phyloP scores from a whole-genome alignment of 2,113 vertebrate genomes.

The Cephalophus harveyi region DNA sequence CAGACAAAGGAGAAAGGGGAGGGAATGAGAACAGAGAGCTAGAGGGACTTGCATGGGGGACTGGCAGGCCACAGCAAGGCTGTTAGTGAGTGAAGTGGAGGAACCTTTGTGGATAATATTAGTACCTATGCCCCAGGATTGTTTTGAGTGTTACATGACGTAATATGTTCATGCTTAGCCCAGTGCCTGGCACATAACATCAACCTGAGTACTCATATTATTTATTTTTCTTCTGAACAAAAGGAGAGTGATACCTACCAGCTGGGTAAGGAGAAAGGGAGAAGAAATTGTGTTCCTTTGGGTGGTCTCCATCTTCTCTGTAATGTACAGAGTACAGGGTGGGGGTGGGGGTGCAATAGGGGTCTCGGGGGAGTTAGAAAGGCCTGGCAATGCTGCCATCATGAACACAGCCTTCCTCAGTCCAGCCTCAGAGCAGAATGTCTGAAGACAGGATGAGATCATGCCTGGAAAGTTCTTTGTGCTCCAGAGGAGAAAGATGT shows the following conservation, averaged over 20 bases:
- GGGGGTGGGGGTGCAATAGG: neutral
- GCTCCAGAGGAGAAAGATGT: slow-evolving; percentile 3
- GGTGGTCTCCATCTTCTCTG: neutral
- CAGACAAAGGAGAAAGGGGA: neutral
- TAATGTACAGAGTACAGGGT: neutral
- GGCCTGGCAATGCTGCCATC: neutral
- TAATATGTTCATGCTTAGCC: neutral
- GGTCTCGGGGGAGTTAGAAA: neutral
- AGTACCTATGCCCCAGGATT: neutral
- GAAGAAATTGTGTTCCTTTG: neutral
- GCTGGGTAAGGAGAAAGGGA: neutral
- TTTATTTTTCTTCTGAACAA: neutral
- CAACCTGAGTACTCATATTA: neutral
- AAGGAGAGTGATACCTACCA: neutral
- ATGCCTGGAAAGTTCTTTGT: slow-evolving; percentile 42
- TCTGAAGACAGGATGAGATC: slow-evolving; percentile 51
- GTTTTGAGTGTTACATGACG: neutral
- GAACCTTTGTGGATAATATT: neutral
- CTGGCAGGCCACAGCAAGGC: neutral
- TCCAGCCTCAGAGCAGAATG: neutral
- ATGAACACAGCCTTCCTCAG: neutral
- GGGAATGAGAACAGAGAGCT: neutral
- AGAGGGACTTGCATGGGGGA: neutral
- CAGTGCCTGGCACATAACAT: neutral
- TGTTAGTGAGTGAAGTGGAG: neutral